Evolutionary conservation across 2,113 vertebrate species (phyloP).

Genomic region (Typhlomys cinereus): DNA sequence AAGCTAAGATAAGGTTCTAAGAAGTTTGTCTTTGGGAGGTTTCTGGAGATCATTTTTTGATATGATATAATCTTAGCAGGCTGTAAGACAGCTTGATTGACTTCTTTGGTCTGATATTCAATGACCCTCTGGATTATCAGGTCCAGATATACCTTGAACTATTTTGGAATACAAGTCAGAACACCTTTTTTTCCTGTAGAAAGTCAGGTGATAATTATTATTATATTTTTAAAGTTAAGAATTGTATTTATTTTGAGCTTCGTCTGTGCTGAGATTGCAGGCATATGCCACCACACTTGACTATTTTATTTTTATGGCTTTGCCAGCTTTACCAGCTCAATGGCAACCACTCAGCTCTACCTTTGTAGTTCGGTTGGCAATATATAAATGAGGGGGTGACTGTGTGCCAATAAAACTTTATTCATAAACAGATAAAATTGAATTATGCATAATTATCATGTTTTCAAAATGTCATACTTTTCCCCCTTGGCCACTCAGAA

Average conservation of each 20-base stretch:
- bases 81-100: not conserved
- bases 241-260: not conserved
- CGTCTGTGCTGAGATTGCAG: not conserved
- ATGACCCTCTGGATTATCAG: not conserved
- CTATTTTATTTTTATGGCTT: not conserved
- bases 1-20: not conserved
- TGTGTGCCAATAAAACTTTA: constrained; percentile 9
- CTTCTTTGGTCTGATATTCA: not conserved
- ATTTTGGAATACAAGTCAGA: not conserved
- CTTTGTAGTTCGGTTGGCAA: not conserved
- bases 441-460: constrained; percentile 4
- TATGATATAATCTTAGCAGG: not conserved
- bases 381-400: not conserved
- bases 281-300: not conserved
- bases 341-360: not conserved
- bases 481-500: not conserved
- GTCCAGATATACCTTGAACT: not conserved
- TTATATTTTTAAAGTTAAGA: too few species aligned
- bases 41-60: not conserved
- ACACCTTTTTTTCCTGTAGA: not conserved
- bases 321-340: not conserved
- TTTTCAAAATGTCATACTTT: not conserved
- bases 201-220: not conserved
- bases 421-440: not conserved
- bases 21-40: not conserved